Conservation (phyloP, 1,140 invertebrate species). For the Parapsyche elsis region DNA sequence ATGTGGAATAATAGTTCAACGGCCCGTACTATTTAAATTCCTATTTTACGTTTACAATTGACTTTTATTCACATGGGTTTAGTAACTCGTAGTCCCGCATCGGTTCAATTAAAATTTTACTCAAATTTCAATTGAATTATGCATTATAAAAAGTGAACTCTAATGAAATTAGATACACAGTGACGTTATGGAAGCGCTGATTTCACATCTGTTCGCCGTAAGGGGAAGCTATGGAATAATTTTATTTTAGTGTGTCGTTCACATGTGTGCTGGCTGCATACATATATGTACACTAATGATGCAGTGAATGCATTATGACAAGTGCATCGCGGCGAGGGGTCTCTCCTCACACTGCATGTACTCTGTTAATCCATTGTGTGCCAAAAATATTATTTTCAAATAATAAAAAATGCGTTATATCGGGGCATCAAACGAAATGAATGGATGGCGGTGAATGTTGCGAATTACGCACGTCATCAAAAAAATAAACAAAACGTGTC, state of each 20-base stretch:
- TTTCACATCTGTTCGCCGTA: slow-evolving; percentile 25
- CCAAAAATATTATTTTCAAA: slow-evolving; percentile 12
- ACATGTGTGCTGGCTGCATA: slow-evolving; percentile 26
- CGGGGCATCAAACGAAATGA: too few relatives aligned
- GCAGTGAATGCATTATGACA: slow-evolving; percentile 23
- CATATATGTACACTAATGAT: slow-evolving; percentile 25
- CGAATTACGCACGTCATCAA: too few relatives aligned
- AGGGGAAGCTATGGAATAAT: slow-evolving; percentile 19
- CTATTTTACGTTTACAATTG: too few relatives aligned
- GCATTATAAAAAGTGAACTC: too few relatives aligned
- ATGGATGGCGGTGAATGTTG: too few relatives aligned
- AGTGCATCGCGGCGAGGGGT: slow-evolving; percentile 37
- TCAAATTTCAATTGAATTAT: background rate
- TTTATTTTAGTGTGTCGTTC: slow-evolving; percentile 26
- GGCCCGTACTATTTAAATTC: background rate
- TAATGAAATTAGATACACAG: too few relatives aligned
- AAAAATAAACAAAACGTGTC: too few relatives aligned
- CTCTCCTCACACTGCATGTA: background rate
- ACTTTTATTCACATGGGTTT: too few relatives aligned
- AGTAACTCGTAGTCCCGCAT: background rate
- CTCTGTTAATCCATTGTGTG: slow-evolving; percentile 5
- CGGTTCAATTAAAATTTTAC: background rate
- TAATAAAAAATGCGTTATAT: background rate
- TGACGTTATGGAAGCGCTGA: background rate
- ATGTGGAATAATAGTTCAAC: background rate